Evolutionary conservation across 1,140 invertebrate species (phyloP).

Genomic region (Hycleus phaleratus): DNA sequence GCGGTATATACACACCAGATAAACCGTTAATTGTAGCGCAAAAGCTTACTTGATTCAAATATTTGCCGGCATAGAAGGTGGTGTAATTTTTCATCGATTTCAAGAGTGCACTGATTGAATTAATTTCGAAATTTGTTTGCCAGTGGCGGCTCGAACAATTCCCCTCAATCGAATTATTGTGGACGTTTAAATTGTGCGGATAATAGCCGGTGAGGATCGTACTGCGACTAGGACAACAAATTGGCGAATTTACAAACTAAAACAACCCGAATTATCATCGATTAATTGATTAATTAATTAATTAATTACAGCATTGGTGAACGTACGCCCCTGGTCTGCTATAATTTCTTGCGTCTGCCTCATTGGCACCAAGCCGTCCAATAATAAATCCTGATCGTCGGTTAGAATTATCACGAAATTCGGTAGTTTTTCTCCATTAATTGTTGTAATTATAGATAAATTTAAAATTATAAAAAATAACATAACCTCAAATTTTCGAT

Average conservation of each 20-base stretch:
- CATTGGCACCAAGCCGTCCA: constrained; percentile 72
- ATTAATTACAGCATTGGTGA: constrained; percentile 63
- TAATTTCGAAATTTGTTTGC: constrained; percentile 54
- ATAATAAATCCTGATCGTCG: constrained; percentile 76
- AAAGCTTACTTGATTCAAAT: constrained; percentile 63
- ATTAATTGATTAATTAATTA: neutral
- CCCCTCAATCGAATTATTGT: constrained; percentile 70
- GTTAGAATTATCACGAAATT: constrained; percentile 78
- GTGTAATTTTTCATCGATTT: constrained; percentile 52
- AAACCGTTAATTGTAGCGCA: too few relatives aligned
- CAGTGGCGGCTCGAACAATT: constrained; percentile 66
- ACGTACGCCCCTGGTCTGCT: constrained; percentile 55
- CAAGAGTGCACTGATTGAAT: constrained; percentile 61
- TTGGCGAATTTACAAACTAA: constrained; percentile 69
- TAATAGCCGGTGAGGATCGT: constrained; percentile 79
- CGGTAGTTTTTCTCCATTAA: constrained; percentile 31
- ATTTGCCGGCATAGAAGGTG: constrained; percentile 83
- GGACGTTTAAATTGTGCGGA: constrained; percentile 70
- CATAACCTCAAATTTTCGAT: too few relatives aligned
- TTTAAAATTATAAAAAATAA: too few relatives aligned
- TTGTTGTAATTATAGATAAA: too few relatives aligned
- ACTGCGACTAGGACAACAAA: constrained; percentile 84
- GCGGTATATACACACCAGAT: too few relatives aligned
- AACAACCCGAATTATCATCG: constrained; percentile 6
- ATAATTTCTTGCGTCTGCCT: constrained; percentile 54